A percentile compares a stretch with the other conserved stretches of the same genome.
phyloP scores from a whole-genome alignment of 2,888 invertebrate species.

The Cheilosia impressa region DNA sequence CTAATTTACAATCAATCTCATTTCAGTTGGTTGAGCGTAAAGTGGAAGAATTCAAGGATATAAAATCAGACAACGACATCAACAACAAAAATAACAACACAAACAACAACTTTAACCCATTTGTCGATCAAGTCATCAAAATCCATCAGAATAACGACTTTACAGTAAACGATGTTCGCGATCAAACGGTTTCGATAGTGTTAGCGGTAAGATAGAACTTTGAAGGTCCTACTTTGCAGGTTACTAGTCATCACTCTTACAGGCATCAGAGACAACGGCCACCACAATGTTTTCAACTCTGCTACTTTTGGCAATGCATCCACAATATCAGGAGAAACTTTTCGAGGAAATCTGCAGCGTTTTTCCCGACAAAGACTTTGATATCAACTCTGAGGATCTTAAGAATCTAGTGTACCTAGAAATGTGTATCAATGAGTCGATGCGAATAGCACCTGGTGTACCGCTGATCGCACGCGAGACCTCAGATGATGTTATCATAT shows the following conservation, averaged over 20 bases:
- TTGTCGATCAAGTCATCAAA: constrained; percentile 70
- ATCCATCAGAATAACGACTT: constrained; percentile 61
- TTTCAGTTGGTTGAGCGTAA: constrained; percentile 25
- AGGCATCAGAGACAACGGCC: constrained; percentile 77
- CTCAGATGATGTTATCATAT: constrained; percentile 59
- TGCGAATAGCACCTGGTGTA: constrained; percentile 76
- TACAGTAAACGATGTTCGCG: constrained; percentile 69
- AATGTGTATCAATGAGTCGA: constrained; percentile 76
- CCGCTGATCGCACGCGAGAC: constrained; percentile 75
- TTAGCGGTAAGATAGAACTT: constrained; percentile 66
- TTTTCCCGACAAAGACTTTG: not conserved
- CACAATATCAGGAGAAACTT: constrained; percentile 76
- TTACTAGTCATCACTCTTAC: too few relatives aligned
- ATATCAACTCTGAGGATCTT: not conserved
- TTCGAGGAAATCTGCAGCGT: constrained; percentile 77
- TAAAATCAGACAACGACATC: not conserved
- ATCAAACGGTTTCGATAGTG: constrained; percentile 57
- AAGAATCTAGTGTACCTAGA: constrained; percentile 76
- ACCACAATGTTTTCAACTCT: constrained; percentile 76
- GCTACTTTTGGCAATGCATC: constrained; percentile 77
- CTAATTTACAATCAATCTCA: not conserved
- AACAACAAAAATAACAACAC: too few relatives aligned
- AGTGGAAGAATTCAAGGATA: not conserved
- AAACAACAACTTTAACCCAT: constrained; percentile 37
- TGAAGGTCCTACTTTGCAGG: not conserved